phyloP scores from a whole-genome alignment of 2,888 invertebrate genomes.

The Acanthosepion lycidas region DNA sequence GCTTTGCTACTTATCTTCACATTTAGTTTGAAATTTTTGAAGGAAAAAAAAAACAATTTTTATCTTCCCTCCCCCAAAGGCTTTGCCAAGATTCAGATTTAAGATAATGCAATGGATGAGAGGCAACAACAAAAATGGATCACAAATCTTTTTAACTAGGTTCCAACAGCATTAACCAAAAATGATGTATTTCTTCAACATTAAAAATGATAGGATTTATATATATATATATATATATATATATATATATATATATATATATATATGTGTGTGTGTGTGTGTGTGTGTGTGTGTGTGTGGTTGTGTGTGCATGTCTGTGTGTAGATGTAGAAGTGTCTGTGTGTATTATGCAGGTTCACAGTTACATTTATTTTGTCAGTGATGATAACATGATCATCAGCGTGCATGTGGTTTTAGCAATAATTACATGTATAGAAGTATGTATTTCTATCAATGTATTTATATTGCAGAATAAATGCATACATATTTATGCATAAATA shows the following conservation, averaged over 20 bases:
- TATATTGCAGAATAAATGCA: too few relatives aligned
- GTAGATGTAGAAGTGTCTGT: neutral
- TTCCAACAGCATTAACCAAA: neutral
- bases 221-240: neutral
- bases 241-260: too few relatives aligned
- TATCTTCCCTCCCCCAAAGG: neutral
- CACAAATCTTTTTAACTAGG: neutral
- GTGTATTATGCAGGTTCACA: too few relatives aligned
- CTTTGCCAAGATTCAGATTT: slow-evolving; percentile 23
- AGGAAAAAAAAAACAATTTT: neutral
- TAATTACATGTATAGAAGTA: neutral
- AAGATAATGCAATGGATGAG: neutral
- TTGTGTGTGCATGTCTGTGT: neutral
- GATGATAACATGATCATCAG: too few relatives aligned
- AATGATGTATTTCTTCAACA: neutral
- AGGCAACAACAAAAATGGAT: neutral
- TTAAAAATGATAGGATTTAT: too few relatives aligned
- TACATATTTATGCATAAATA: too few relatives aligned
- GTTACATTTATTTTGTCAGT: neutral
- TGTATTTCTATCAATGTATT: too few relatives aligned
- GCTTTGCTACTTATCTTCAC: neutral
- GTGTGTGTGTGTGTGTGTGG: neutral
- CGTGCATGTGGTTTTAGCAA: neutral
- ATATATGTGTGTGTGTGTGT: too few relatives aligned
- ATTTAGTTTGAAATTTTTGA: slow-evolving; percentile 33